Base-by-base conservation (phyloP, 1,140 invertebrate genomes). In the Andricus grossulariae region DNA sequence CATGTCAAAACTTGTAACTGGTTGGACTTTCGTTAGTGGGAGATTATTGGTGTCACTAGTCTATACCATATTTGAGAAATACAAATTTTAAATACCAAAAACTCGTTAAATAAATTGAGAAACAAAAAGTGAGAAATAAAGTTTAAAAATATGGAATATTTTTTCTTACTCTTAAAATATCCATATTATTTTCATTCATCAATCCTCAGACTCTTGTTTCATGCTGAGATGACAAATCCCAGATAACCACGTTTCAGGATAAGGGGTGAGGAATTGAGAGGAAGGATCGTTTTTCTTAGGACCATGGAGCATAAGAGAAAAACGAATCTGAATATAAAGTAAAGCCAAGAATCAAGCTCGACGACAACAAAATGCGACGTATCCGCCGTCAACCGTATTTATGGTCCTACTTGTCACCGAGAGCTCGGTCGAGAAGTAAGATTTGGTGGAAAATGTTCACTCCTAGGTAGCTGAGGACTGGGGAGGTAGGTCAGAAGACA, bases 341-440 rank as follows among this genome's bases (percentile, higher is more conserved):
- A 66, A 66, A 39, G 57, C 57, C 25, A 32, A 21, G 57, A 66
- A 39, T 66, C 57, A 66, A 39, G 57, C 25, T 83, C 55, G 72
- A 74, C 73, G 73, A 78, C 78, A 83, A 82, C 76, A 80, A 82
- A 82, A 85, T 79, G 76, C 81, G 82, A 82, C 82, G 82, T 85
- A 79, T 84, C 75, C 82, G 85, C 84, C 85, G 81, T 86, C 82
- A 81, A 80, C 82, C 77, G 83, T 87, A 87, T 89, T 89, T 89
- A 89, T 85, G 87, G 84, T 77, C 82, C 83, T 87, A 88, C 84
- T 87, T 87, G 86, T 87, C 86, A 87, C 83, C 82, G 83, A 45
- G 50, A 75, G 77, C 49, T 57, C 72, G 76, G 82, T 78, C 55
- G 81, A 55, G 77, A 79, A 80, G 77, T 66, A 80, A 82, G 81